Percentiles rank a stretch among this genome's conserved stretches.
phyloP scores from a whole-genome alignment of 2,797 vertebrate species.

The Nyctibius grandis region DNA sequence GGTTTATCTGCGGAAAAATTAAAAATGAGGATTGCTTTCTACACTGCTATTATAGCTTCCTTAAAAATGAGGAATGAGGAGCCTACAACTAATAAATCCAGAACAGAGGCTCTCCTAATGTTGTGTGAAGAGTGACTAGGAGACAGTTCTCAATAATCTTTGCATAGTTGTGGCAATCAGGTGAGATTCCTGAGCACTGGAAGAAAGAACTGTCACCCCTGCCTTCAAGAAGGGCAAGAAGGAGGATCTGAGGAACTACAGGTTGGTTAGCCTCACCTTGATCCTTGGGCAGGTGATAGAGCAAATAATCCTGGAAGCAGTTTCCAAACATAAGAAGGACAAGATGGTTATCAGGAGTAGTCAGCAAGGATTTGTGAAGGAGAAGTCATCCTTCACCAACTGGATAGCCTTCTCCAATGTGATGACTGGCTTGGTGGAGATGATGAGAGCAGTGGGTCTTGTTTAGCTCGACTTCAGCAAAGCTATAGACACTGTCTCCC shows the following conservation, averaged over 20 bases:
- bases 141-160: background rate
- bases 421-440: background rate
- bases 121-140: background rate
- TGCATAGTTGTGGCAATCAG: fast-evolving
- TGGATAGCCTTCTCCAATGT: background rate
- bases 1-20: background rate
- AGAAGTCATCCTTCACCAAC: background rate
- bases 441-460: background rate
- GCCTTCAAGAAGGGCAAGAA: background rate
- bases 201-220: background rate
- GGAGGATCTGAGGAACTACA: background rate
- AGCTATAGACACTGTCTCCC: background rate
- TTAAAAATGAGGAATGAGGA: background rate
- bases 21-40: background rate
- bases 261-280: background rate
- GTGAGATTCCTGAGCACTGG: background rate
- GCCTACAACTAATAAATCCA: background rate
- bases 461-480: background rate
- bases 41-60: background rate
- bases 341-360: background rate
- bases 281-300: background rate
- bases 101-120: background rate
- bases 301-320: background rate
- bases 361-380: background rate
- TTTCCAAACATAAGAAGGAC: background rate